Evolutionary conservation across 2,113 vertebrate genomes (phyloP).

Genomic region (Corydoras sp.): DNA sequence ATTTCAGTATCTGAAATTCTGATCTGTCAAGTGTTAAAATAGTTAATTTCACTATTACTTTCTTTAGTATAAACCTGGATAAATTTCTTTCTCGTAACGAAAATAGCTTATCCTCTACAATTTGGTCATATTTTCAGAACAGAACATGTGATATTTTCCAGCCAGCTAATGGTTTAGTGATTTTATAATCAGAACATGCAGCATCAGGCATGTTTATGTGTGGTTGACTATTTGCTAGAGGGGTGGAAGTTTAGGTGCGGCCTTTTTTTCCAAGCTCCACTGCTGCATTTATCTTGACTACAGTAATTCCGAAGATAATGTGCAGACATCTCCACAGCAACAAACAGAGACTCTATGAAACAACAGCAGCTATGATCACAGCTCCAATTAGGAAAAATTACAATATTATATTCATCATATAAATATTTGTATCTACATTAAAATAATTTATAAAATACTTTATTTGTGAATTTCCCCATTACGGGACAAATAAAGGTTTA

Average conservation of each 20-base stretch:
- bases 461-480: too few relatives aligned
- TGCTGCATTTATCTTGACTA: conserved; percentile 21
- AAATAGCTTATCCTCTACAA: conserved; percentile 26
- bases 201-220: conserved; percentile 22
- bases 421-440: too few relatives aligned
- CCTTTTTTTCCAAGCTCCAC: background rate
- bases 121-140: conserved; percentile 4
- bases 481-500: too few relatives aligned
- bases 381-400: too few relatives aligned
- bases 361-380: background rate
- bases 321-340: background rate
- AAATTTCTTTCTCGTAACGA: conserved; percentile 17
- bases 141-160: too few relatives aligned
- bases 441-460: too few relatives aligned
- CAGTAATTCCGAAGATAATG: conserved; percentile 18
- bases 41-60: conserved; percentile 35
- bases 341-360: background rate
- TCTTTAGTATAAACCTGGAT: conserved; percentile 7
- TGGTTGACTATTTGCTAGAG: conserved; percentile 20
- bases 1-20: too few relatives aligned
- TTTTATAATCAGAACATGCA: conserved; percentile 20
- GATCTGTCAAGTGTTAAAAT: conserved; percentile 10
- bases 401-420: too few relatives aligned
- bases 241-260: conserved; percentile 24
- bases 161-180: conserved; percentile 2